Evolutionary conservation across 2,113 vertebrate species (phyloP).

Genomic region (Ictidomys tridecemlineatus): DNA sequence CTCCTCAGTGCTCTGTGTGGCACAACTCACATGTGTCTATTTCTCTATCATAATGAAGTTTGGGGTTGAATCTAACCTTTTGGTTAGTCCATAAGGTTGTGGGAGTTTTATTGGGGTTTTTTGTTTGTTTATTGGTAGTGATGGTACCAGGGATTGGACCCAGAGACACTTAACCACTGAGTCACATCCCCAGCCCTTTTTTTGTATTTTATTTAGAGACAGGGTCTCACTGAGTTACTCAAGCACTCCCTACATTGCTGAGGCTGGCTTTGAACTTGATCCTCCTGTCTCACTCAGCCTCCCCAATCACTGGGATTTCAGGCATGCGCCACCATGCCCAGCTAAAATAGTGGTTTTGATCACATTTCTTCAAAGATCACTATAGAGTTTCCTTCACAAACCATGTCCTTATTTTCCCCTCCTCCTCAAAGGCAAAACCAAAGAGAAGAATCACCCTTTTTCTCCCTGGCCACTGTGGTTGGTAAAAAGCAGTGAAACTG

Average conservation of each 20-base stretch:
- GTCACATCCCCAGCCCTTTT: too few species aligned
- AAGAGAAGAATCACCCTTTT: not conserved
- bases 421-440: not conserved
- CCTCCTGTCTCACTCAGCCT: too few species aligned
- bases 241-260: too few species aligned
- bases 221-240: too few species aligned
- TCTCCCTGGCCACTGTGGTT: not conserved
- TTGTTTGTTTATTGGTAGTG: too few species aligned
- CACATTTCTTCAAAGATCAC: not conserved
- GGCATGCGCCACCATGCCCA: too few species aligned
- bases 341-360: not conserved
- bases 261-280: too few species aligned
- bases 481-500: not conserved
- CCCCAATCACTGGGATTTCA: too few species aligned
- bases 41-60: not conserved
- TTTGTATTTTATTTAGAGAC: too few species aligned
- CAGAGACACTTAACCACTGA: too few species aligned
- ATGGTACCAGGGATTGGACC: too few species aligned
- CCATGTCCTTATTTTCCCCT: not conserved
- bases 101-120: too few species aligned
- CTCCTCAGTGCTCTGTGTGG: not conserved
- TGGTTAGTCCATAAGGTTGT: not conserved
- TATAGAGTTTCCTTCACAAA: not conserved
- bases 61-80: not conserved
- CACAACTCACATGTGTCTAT: not conserved